phyloP scores from a whole-genome alignment of 2,888 invertebrate genomes.

The Uropetala carovei region DNA sequence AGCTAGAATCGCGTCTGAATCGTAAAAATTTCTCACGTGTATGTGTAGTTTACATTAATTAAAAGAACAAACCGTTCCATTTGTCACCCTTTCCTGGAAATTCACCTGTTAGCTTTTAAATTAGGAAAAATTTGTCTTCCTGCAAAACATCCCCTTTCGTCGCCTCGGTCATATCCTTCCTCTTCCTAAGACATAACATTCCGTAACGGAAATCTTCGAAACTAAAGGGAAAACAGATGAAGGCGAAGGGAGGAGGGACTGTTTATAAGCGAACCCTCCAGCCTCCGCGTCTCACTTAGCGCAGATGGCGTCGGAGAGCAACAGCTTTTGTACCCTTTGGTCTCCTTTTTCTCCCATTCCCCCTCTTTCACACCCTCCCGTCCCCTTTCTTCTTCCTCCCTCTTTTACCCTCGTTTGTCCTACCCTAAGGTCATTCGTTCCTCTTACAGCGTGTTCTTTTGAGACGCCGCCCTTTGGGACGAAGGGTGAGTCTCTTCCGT shows the following conservation, averaged over 20 bases:
- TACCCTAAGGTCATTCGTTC: constrained; percentile 12
- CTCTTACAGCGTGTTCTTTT: not conserved
- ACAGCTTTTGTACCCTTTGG: not conserved
- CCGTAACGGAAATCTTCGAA: not conserved
- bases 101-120: too few relatives aligned
- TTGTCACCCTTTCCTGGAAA: too few relatives aligned
- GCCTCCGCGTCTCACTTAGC: not conserved
- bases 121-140: not conserved
- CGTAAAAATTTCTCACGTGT: too few relatives aligned
- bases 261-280: not conserved
- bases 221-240: not conserved
- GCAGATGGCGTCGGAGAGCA: not conserved
- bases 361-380: too few relatives aligned
- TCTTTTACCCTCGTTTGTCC: not conserved
- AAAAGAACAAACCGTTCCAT: too few relatives aligned
- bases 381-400: not conserved
- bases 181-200: not conserved
- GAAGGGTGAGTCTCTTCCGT: not conserved
- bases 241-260: not conserved
- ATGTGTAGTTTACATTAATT: too few relatives aligned
- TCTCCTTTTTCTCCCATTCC: too few relatives aligned
- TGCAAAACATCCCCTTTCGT: not conserved
- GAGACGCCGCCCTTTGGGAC: not conserved
- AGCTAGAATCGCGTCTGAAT: too few relatives aligned
- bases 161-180: not conserved